phyloP scores from a whole-genome alignment of 2,888 invertebrate species.

The Acleris literana region DNA sequence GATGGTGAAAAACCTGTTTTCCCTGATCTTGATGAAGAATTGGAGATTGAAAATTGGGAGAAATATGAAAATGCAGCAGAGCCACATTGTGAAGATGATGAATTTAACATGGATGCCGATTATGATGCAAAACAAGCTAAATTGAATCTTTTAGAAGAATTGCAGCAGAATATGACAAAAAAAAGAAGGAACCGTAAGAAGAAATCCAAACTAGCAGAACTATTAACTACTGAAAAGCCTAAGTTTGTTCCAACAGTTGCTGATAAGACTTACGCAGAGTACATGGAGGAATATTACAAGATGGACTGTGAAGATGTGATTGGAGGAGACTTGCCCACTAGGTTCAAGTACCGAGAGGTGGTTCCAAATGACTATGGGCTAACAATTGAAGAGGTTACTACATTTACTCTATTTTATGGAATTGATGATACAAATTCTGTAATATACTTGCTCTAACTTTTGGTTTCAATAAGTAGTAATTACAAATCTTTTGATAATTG shows the following conservation, averaged over 20 bases:
- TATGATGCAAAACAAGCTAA: constrained; percentile 85
- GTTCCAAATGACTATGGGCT: constrained; percentile 96
- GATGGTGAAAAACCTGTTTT: constrained; percentile 92
- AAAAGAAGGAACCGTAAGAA: constrained; percentile 84
- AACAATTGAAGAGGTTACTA: constrained; percentile 91
- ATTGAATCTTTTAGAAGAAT: constrained; percentile 81
- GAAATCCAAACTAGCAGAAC: constrained; percentile 90
- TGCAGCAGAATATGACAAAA: constrained; percentile 80
- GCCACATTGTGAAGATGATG: constrained; percentile 89
- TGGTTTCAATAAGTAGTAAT: no score
- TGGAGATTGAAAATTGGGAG: constrained; percentile 88
- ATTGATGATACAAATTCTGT: neutral
- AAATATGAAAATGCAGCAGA: constrained; percentile 78
- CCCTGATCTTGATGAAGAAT: constrained; percentile 90
- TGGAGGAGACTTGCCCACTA: constrained; percentile 94
- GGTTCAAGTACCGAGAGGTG: constrained; percentile 96
- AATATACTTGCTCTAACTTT: neutral
- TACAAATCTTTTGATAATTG: no score
- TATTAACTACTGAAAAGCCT: constrained; percentile 90
- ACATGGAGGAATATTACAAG: constrained; percentile 97
- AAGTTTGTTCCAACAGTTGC: constrained; percentile 89
- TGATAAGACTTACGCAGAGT: constrained; percentile 90
- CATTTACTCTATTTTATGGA: neutral
- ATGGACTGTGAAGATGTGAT: constrained; percentile 98
- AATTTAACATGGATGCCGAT: constrained; percentile 93